Evolutionary conservation across 2,113 vertebrate species (phyloP).

Genomic region (Heterocephalus glaber): DNA sequence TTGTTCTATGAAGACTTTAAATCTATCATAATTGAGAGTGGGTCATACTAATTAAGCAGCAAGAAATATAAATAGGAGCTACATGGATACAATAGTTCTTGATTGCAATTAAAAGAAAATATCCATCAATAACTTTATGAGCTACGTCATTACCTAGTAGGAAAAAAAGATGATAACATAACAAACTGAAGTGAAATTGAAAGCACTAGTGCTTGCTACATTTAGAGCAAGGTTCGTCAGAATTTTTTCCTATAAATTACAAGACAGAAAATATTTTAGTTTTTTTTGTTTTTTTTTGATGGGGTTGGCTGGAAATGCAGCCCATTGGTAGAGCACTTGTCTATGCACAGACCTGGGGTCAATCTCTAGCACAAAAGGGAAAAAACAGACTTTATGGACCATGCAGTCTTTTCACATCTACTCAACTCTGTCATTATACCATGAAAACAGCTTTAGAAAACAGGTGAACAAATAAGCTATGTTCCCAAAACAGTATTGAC

Average conservation of each 20-base stretch:
- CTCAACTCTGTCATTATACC: neutral
- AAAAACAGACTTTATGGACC: neutral
- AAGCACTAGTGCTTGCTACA: neutral
- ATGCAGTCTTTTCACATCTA: neutral
- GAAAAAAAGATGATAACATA: neutral
- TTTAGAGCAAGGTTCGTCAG: neutral
- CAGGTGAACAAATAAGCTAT: neutral
- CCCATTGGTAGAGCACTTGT: neutral
- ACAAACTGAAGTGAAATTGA: conserved; percentile 10
- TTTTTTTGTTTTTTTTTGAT: neutral
- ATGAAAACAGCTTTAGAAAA: conserved; percentile 6
- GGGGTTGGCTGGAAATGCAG: neutral
- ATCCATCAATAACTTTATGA: conserved; percentile 25
- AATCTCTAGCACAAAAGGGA: neutral
- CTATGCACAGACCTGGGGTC: neutral
- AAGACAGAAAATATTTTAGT: neutral
- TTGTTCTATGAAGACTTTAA: conserved; percentile 2
- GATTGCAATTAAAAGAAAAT: neutral
- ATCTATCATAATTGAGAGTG: neutral
- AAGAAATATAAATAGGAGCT: neutral
- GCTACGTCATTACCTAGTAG: neutral
- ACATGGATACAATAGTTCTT: neutral
- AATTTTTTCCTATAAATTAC: neutral
- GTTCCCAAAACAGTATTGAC: neutral
- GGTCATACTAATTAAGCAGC: conserved; percentile 13